Evolutionary conservation across 1,140 invertebrate species (phyloP).

Genomic region (Bombus picipes): DNA sequence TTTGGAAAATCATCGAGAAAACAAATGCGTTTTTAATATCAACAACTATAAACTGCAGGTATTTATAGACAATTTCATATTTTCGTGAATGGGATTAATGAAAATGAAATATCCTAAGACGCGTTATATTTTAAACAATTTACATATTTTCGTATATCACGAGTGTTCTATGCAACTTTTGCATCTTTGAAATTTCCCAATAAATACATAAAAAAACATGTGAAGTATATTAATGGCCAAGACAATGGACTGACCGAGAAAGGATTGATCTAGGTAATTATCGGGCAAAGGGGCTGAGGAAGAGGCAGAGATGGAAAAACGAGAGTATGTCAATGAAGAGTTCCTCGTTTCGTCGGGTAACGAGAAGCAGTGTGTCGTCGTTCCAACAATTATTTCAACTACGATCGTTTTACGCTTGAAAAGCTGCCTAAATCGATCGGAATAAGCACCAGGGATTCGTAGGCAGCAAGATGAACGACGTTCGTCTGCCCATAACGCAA

Average conservation of each 20-base stretch:
- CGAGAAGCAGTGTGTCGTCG: background rate
- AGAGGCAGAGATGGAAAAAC: background rate
- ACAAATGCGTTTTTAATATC: fast-evolving
- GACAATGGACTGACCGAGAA: too few species aligned
- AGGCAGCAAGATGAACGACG: background rate
- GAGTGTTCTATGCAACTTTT: too few species aligned
- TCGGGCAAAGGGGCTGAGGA: background rate
- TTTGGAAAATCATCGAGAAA: too few species aligned
- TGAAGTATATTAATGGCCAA: too few species aligned
- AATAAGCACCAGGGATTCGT: constrained; percentile 7
- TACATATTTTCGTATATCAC: too few species aligned
- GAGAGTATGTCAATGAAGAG: background rate
- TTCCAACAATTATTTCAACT: constrained; percentile 20
- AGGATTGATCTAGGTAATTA: background rate
- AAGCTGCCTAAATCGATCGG: constrained; percentile 30
- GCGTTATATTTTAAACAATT: background rate
- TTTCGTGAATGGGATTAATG: too few species aligned
- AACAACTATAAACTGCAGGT: too few species aligned
- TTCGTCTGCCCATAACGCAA: constrained; percentile 15
- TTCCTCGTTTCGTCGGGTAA: background rate
- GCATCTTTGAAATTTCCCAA: too few species aligned
- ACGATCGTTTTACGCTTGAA: constrained; percentile 37
- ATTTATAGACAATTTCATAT: too few species aligned
- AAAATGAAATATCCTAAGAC: too few species aligned
- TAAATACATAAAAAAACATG: too few species aligned